A percentile compares a stretch with the other conserved stretches of the same genome.
phyloP scores from a whole-genome alignment of 2,888 invertebrate species.

The Eueremaeus valkanovi region DNA sequence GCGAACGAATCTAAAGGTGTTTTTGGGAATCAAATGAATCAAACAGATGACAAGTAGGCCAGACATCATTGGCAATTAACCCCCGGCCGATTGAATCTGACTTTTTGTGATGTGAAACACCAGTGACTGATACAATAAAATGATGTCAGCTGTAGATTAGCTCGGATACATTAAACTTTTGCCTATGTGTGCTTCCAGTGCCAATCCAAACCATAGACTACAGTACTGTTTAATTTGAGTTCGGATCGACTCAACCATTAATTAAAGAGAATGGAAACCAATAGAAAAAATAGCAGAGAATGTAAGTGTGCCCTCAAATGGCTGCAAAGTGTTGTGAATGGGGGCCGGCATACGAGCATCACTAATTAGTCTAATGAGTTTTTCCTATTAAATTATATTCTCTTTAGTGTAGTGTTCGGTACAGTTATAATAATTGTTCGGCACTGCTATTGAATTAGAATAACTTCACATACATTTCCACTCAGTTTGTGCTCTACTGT shows the following conservation, averaged over 20 bases:
- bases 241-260: constrained; percentile 25
- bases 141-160: no score
- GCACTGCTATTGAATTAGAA: background rate
- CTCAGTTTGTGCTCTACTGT: background rate
- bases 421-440: background rate
- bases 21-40: background rate
- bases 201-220: background rate
- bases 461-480: background rate
- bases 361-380: constrained; percentile 36
- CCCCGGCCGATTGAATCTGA: background rate
- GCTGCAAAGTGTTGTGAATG: background rate
- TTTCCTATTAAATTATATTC: constrained; percentile 34
- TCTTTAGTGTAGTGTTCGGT: background rate
- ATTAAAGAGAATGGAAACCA: constrained; percentile 21
- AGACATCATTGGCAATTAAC: constrained; percentile 9
- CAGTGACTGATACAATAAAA: background rate
- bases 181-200: background rate
- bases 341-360: constrained; percentile 13
- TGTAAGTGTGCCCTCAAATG: background rate
- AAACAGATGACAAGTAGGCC: no score
- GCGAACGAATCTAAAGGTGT: no score
- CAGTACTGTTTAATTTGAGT: background rate
- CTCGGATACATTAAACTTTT: no score
- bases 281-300: background rate
- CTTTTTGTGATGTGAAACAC: background rate